Percentiles rank a stretch among this genome's conserved stretches.
Conservation (phyloP, 2,888 invertebrate species). For the Tridacna gigas region DNA sequence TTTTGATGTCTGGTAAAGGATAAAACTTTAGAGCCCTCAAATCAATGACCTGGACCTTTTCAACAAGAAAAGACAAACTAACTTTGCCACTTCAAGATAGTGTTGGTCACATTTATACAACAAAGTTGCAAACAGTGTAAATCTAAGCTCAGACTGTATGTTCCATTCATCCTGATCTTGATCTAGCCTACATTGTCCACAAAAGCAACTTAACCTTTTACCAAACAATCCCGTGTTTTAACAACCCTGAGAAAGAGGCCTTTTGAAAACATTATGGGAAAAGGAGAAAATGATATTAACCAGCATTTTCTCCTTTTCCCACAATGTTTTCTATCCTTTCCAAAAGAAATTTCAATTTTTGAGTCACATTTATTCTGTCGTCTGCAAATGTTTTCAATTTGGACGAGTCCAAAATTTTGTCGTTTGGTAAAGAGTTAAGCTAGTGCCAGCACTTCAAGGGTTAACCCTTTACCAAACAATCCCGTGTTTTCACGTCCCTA, state of each 20-base stretch:
- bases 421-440: background rate
- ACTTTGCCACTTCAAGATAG: too few species aligned
- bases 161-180: background rate
- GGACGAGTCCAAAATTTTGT: background rate
- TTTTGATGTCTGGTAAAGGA: too few species aligned
- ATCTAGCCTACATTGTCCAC: too few species aligned
- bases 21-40: too few species aligned
- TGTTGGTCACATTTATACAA: too few species aligned
- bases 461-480: background rate
- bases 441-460: background rate
- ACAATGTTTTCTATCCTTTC: background rate
- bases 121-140: background rate
- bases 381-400: background rate
- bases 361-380: background rate
- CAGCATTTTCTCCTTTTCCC: slow-evolving; percentile 1
- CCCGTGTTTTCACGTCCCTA: too few species aligned
- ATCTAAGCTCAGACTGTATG: background rate
- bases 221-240: too few species aligned
- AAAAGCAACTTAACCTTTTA: too few species aligned
- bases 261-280: background rate
- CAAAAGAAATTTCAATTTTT: background rate
- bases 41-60: too few species aligned
- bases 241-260: too few species aligned
- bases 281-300: background rate
- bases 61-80: too few species aligned